Evolutionary conservation across 1,140 invertebrate species (phyloP).

Genomic region (Bombus huntii): DNA sequence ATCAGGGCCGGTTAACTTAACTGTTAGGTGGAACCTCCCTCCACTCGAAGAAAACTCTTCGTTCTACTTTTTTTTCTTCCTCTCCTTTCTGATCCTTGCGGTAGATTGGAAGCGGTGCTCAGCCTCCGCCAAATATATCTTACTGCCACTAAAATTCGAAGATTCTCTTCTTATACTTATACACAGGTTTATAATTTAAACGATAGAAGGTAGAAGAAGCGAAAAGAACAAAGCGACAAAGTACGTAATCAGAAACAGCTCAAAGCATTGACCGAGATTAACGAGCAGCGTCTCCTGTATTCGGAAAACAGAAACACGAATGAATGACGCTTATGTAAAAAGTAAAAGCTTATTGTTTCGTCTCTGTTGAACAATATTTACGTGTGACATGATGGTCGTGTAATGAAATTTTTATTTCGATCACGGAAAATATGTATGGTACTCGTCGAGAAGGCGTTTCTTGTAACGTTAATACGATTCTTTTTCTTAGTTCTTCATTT

Average conservation of each 20-base stretch:
- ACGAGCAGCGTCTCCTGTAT: not conserved
- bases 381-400: not conserved
- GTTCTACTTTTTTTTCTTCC: constrained; percentile 60
- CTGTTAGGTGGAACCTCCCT: constrained; percentile 52
- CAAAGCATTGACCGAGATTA: not conserved
- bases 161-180: too few relatives aligned
- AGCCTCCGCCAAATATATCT: not conserved
- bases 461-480: not conserved
- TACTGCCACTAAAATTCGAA: not conserved
- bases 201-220: not conserved
- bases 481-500: too few relatives aligned
- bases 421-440: not conserved
- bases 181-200: not conserved
- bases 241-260: not conserved
- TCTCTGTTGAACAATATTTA: not conserved
- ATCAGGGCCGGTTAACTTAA: constrained; percentile 65
- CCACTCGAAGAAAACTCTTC: constrained; percentile 56
- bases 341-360: not conserved
- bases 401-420: not conserved
- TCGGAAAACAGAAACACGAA: not conserved
- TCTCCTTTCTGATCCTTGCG: not conserved
- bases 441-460: not conserved
- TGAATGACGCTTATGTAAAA: not conserved
- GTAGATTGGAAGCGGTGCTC: constrained; percentile 54
- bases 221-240: not conserved